phyloP scores from a whole-genome alignment of 1,140 invertebrate species.

The Caenorhabditis latens region DNA sequence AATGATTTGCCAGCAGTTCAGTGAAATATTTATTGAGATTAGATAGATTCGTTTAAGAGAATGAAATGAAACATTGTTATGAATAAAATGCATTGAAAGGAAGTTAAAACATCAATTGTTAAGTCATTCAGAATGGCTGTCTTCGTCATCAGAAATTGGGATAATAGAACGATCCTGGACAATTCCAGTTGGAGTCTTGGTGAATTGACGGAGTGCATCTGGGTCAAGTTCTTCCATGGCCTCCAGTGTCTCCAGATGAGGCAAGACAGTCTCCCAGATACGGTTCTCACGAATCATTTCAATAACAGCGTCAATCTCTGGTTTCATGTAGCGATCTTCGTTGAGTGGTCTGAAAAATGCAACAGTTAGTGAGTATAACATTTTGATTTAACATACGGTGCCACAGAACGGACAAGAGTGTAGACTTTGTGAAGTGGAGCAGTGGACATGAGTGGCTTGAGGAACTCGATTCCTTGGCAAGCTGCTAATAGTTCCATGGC shows the following conservation, averaged over 20 bases:
- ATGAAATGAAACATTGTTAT: not conserved
- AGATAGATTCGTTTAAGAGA: not conserved
- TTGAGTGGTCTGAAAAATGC: constrained; percentile 70
- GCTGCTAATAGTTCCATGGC: constrained; percentile 84
- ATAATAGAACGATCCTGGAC: constrained; percentile 50
- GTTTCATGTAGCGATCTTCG: constrained; percentile 76
- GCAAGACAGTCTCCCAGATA: constrained; percentile 72
- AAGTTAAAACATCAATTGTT: not conserved
- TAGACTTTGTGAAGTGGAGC: constrained; percentile 84
- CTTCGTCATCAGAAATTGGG: constrained; percentile 49
- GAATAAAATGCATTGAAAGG: not conserved
- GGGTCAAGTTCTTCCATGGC: constrained; percentile 71
- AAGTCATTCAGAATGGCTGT: not conserved
- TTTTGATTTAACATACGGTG: constrained; percentile 68
- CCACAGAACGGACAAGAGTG: constrained; percentile 81
- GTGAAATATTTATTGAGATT: not conserved
- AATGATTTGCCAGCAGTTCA: constrained; percentile 27
- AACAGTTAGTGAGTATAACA: constrained; percentile 9
- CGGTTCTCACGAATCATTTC: constrained; percentile 72
- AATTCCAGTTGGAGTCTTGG: constrained; percentile 71
- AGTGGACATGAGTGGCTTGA: constrained; percentile 84
- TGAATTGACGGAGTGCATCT: constrained; percentile 71
- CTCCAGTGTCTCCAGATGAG: constrained; percentile 70
- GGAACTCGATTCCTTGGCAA: constrained; percentile 85
- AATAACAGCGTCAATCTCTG: constrained; percentile 75